Conservation (phyloP, 2,113 vertebrate genomes). For the Trogon surrucura region DNA sequence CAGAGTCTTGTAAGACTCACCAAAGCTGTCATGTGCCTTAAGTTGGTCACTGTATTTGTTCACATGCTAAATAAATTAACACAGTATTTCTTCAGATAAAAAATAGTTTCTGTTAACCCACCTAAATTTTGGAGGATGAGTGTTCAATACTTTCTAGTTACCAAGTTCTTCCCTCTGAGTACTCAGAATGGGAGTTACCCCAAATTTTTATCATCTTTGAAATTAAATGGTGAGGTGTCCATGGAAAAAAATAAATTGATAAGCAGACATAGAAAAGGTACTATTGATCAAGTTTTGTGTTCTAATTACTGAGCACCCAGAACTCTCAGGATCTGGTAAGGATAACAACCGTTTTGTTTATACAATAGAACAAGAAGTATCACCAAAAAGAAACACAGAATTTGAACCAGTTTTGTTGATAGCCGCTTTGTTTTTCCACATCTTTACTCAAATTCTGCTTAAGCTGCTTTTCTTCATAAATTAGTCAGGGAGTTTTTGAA, state of each 20-base stretch:
- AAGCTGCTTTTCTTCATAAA: neutral
- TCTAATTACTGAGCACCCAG: neutral
- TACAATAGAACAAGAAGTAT: neutral
- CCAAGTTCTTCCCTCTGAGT: neutral
- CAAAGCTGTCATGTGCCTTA: neutral
- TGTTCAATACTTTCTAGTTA: neutral
- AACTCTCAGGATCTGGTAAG: neutral
- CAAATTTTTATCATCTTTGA: neutral
- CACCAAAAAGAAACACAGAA: neutral
- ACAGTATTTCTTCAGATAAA: neutral
- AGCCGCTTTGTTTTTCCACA: neutral
- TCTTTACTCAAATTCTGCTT: neutral
- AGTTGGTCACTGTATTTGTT: neutral
- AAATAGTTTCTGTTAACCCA: neutral
- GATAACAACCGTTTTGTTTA: neutral
- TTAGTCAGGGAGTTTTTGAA: neutral
- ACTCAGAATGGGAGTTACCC: neutral
- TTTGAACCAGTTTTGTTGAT: neutral
- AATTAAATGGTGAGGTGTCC: neutral
- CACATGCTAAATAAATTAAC: neutral
- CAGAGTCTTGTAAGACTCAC: neutral
- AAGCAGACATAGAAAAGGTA: neutral
- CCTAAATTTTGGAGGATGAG: neutral
- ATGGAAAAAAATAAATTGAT: neutral
- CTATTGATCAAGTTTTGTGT: neutral